phyloP scores from a whole-genome alignment of 2,797 vertebrate species.

The Melanotaenia boesemani region DNA sequence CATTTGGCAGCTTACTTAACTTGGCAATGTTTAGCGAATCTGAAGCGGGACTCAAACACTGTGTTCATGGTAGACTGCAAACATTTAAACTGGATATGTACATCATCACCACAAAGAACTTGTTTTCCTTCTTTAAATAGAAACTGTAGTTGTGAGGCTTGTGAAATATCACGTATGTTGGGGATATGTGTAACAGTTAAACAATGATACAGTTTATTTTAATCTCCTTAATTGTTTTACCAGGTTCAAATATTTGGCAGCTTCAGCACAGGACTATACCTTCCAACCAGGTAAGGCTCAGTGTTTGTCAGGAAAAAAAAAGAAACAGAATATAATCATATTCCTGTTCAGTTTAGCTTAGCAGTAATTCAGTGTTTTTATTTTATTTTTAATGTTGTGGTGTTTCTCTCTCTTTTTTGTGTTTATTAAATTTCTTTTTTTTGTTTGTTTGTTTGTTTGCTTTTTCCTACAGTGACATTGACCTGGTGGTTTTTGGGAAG shows the following conservation, averaged over 20 bases:
- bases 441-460: too few relatives aligned
- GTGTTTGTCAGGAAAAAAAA: neutral
- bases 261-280: constrained; percentile 97
- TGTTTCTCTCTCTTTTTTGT: neutral
- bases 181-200: neutral
- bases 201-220: neutral
- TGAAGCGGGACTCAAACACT: constrained; percentile 52
- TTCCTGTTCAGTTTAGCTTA: neutral
- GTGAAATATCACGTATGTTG: neutral
- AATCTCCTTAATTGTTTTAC: constrained; percentile 36
- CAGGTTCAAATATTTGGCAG: constrained; percentile 99
- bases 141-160: neutral
- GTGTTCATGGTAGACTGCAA: constrained; percentile 39
- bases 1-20: constrained; percentile 50
- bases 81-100: constrained; percentile 36
- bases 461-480: constrained; percentile 89
- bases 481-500: constrained; percentile 97
- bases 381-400: constrained; percentile 1
- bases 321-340: neutral
- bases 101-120: constrained; percentile 21
- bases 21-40: constrained; percentile 42
- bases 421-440: too few relatives aligned
- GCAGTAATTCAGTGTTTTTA: neutral
- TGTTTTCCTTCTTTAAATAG: neutral
- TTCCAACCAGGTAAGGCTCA: constrained; percentile 92